Base-by-base conservation (phyloP, 2,797 vertebrate species). In the Danio kyathit region DNA sequence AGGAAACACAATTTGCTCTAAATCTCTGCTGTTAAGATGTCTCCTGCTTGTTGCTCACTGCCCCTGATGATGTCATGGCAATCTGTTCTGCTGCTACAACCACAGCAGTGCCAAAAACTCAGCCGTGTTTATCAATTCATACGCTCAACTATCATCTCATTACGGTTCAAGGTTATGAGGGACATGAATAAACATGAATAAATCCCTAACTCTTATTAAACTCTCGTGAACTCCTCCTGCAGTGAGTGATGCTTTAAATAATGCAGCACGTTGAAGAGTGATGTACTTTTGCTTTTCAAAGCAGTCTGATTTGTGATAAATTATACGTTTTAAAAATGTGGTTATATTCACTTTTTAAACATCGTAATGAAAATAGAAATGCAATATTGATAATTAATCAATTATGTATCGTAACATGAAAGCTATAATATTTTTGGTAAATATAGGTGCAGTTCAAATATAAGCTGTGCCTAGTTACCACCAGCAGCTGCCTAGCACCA, bases 11-110 rank as follows among this genome's bases (percentile, higher is more conserved):
- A 11, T 52, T 70, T 52, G 10, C 49, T 67, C 40, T 46, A 40
- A 54, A 76, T 66, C 74, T n/a, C 40, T 57, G 12, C 54, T 56
- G 51, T 71, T 41, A 40, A 19, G 70, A 46, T 59, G 41, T 59
- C 17, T 57, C 40, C 40, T 57, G 41, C 52, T 29, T 21, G 54
- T 73, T 73, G 41, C 54, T 46, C 19, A 73, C 21, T 66, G 63
- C 17, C 77, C 13, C 6, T 60, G 29, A 14, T 52, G 73, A 71
- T 54, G 54, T 81, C 19, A 57, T 38, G 13, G 4, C 5, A 69
- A 19, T 48, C 41, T 76, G 29, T 41, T 79, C 19, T 60, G 29
- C 63, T 19, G 41, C 13, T 73, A 14, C 19, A 19, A 71, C 38
- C 11, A 19, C n/a, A 16, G 10, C 1, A 21, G 9, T 65, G 60